Evolutionary conservation across 2,797 vertebrate genomes (phyloP).

Genomic region (Toxotes lorentzi): DNA sequence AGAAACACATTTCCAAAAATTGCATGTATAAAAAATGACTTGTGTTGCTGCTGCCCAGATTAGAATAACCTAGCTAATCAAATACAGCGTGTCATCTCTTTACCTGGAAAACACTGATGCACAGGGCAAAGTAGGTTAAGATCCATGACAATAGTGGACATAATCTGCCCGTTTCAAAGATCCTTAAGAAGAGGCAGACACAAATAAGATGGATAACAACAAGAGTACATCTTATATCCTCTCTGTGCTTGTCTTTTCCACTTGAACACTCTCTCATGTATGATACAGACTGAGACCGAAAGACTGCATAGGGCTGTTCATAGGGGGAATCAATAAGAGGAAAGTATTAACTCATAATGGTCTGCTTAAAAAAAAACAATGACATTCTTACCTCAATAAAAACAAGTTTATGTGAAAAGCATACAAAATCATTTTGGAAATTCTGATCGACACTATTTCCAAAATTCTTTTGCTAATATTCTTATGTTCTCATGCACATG

Average conservation of each 20-base stretch:
- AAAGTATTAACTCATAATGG: neutral
- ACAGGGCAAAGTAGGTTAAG: too few species aligned
- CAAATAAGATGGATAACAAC: neutral
- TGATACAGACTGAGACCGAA: neutral
- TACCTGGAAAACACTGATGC: neutral
- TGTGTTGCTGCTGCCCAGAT: neutral
- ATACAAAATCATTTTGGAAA: neutral
- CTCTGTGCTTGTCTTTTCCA: neutral
- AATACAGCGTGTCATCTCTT: neutral
- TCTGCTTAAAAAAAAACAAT: neutral
- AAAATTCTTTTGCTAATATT: neutral
- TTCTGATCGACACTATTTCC: neutral
- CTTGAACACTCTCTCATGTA: neutral
- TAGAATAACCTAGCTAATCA: neutral
- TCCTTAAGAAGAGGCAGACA: neutral
- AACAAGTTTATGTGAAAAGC: neutral
- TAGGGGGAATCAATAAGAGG: neutral
- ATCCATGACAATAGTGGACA: neutral
- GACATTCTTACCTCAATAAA: neutral
- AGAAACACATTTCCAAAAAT: neutral
- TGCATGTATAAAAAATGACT: neutral
- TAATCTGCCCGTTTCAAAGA: neutral
- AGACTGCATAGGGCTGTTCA: neutral
- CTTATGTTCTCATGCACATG: neutral
- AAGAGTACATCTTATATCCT: neutral